Base-by-base conservation (phyloP, 1,140 invertebrate species). In the Coelopa frigida region DNA sequence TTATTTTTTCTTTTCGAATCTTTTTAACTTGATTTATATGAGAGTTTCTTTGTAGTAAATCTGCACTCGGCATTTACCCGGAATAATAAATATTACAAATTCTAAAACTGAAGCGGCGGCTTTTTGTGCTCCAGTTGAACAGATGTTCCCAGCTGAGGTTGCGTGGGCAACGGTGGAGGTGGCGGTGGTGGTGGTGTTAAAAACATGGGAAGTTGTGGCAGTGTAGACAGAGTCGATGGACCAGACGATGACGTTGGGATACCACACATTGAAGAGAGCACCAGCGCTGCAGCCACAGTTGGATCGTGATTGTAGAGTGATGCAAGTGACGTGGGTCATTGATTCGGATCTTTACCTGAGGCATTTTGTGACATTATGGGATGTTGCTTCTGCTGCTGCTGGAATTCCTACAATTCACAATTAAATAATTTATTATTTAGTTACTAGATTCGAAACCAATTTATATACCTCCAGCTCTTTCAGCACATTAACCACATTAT, bases 201-300 rank as follows among this genome's bases (percentile, higher is more conserved):
- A 44, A 61, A 55, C 50, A 61, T 65, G 45, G 61, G 50, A 59
- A 65, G 65, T 65, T 64, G 58, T 58, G 61, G 61, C 61, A 65
- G 61, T 65, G 61, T 49, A 48, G 46, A 24, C 33, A 48, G 44
- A 48, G 18, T 8, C 15, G 37, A 18, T 39, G 41, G 8, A 14
- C 18, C 27, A 21, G 39, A 17, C 14, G 24, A 26, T 27, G 39
- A 15, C 21, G n/a, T 15, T 18, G 38, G n/a, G 26, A 55, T 40
- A 5, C 47, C 56, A 37, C 60, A 64, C 60, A 63, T 53, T 14
- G 60, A 60, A 31, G 60, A 63, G 15, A 63, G 53, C n/a, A 63
- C 60, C 12, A 63, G 35, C 14, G 60, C 60, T 3, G 60, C 60
- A 23, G 60, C 60, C 33, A 63, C 61, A 15, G 61, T 58, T 50